Evolutionary conservation across 2,797 vertebrate species (phyloP).

Genomic region (Kryptopterus vitreolus): DNA sequence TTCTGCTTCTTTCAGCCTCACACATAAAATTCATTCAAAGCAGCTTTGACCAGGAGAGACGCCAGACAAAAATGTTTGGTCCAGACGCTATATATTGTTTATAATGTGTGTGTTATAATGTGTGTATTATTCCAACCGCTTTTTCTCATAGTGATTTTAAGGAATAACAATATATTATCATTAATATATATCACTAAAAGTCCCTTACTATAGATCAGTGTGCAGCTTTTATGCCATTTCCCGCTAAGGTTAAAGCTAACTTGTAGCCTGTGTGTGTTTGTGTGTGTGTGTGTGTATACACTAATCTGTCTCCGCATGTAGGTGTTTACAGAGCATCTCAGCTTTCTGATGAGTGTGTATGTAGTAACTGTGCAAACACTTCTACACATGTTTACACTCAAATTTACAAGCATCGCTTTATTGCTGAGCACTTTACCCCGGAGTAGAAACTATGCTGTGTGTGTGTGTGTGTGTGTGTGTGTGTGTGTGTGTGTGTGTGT

Average conservation of each 20-base stretch:
- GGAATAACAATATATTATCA: too few relatives aligned
- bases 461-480: neutral
- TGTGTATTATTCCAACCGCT: too few relatives aligned
- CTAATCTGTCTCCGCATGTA: neutral
- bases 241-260: too few relatives aligned
- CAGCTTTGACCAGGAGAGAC: conserved; percentile 72
- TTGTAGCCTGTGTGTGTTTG: neutral
- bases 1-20: conserved; percentile 44
- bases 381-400: neutral
- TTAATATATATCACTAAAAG: too few relatives aligned
- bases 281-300: neutral
- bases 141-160: too few relatives aligned
- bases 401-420: conserved; percentile 7
- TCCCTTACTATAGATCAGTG: too few relatives aligned
- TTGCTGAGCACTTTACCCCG: neutral
- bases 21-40: conserved; percentile 93
- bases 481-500: conserved; percentile 7
- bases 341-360: neutral
- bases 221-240: neutral
- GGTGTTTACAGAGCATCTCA: neutral
- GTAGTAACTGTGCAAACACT: neutral
- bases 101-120: too few relatives aligned
- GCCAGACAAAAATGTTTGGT: too few relatives aligned
- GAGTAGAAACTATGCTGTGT: neutral
- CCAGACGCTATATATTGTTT: neutral